Base-by-base conservation (phyloP, 2,888 invertebrate genomes). In the Trachelus stipa region DNA sequence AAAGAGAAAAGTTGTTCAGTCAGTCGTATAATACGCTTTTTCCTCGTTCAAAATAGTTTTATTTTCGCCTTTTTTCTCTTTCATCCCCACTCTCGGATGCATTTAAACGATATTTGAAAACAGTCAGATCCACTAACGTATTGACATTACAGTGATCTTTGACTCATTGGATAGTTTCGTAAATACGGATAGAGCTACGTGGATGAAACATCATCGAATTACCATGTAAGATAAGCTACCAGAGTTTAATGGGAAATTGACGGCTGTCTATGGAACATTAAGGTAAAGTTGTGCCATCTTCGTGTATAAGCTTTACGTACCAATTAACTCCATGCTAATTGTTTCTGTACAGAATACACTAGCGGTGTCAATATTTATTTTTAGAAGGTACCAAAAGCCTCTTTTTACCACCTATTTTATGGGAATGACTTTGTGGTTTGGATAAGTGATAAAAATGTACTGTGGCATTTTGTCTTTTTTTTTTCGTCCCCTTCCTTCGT, bases 11-110 rank as follows among this genome's bases (percentile, higher is more conserved):
- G 9, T 6, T 69, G 77, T 69, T 77, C 77, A 15, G 37, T 75
- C 68, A 77, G 40, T 77, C 75, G 75, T 77, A 74, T 77, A 77
- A 75, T 77, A 12, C 37, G 33, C 37, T 74, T 74, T 77, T 75
- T 77, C 75, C 77, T 40, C 34, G 12, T 40, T 34, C 12, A 4
- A 34, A 68, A 34, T n/a, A 56, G 23, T 34, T 73, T 77, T 74
- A 68, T 74, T 74, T 35, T 77, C 23, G 9, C 11, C 12, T 71
- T 30, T 2, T 34, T 34, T 71, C 71, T 11, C 34, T 71, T 71
- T 71, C 71, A 15, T 34, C 12, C 71, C 12, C 15, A 30, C 71
- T 71, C 34, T 30, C 30, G 1, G 23, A 71, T 34, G 33, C 33
- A 71, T 4, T 34, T 30, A 11, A 34, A 23, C 23, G 56, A 56